Conservation (phyloP, 2,888 invertebrate species). For the Drosophila ustulata region DNA sequence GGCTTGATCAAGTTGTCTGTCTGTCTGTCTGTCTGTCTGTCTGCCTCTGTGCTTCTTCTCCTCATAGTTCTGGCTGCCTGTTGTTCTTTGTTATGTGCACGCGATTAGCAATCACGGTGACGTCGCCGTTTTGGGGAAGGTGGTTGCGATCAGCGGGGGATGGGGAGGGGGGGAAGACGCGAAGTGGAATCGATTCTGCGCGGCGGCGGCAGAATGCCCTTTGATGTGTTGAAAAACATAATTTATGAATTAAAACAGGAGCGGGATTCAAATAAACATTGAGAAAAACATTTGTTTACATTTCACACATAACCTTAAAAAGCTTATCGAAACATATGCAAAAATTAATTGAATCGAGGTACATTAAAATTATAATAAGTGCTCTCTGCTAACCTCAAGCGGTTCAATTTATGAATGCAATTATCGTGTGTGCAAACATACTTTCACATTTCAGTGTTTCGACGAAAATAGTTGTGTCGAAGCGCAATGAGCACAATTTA, state of each 20-base stretch:
- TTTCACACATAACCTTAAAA: conserved; percentile 25
- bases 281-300: conserved; percentile 42
- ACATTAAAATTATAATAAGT: background rate
- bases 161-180: background rate
- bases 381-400: conserved; percentile 1
- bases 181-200: conserved; percentile 5
- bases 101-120: conserved; percentile 56
- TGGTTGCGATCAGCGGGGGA: background rate
- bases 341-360: background rate
- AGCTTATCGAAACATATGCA: background rate
- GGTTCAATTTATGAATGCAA: background rate
- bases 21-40: conserved; percentile 1
- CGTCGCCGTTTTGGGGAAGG: conserved; percentile 30
- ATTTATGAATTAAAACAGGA: conserved; percentile 43
- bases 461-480: conserved; percentile 1
- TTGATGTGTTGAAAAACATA: conserved; percentile 56
- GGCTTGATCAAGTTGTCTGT: conserved; percentile 57
- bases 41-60: conserved; percentile 8
- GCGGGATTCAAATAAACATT: conserved; percentile 34
- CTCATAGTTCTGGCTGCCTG: conserved; percentile 13
- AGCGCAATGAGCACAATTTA: conserved; percentile 16
- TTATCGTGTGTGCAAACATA: background rate
- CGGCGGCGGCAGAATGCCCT: conserved; percentile 28
- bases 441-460: background rate
- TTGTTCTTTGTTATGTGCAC: conserved; percentile 45